Conservation (phyloP, 2,888 invertebrate genomes). For the Drosophila melanocephala region DNA sequence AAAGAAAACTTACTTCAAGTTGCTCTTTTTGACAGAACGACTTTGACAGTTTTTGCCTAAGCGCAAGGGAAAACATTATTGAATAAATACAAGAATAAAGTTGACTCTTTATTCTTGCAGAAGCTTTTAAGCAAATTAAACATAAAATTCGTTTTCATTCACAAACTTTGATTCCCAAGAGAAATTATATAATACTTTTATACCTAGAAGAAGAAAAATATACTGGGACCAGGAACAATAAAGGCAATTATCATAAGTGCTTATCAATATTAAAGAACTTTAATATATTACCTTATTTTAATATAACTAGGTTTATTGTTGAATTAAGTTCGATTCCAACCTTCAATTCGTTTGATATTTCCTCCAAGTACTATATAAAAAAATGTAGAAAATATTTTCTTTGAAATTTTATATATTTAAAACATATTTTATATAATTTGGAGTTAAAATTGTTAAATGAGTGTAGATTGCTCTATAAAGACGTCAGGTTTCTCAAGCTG, state of each 20-base stretch:
- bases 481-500: not conserved
- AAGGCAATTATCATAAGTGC: not conserved
- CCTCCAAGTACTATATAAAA: too few relatives aligned
- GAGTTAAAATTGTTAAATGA: not conserved
- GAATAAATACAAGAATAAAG: not conserved
- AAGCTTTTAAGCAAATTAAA: slow-evolving; percentile 6
- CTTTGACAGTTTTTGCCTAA: slow-evolving; percentile 4
- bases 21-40: not conserved
- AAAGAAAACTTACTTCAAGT: not conserved
- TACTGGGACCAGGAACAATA: not conserved
- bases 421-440: too few relatives aligned
- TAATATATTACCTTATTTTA: not conserved
- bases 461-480: too few relatives aligned
- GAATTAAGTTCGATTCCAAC: not conserved
- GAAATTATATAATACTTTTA: not conserved
- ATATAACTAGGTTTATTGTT: not conserved
- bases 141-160: not conserved
- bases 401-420: not conserved
- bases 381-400: not conserved
- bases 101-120: not conserved
- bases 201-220: not conserved
- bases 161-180: not conserved
- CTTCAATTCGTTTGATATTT: too few relatives aligned
- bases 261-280: not conserved
- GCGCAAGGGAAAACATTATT: not conserved